A percentile compares a stretch with the other conserved stretches of the same genome.
Conservation (phyloP, 1,140 invertebrate species). For the Lasioglossum baleicum region DNA sequence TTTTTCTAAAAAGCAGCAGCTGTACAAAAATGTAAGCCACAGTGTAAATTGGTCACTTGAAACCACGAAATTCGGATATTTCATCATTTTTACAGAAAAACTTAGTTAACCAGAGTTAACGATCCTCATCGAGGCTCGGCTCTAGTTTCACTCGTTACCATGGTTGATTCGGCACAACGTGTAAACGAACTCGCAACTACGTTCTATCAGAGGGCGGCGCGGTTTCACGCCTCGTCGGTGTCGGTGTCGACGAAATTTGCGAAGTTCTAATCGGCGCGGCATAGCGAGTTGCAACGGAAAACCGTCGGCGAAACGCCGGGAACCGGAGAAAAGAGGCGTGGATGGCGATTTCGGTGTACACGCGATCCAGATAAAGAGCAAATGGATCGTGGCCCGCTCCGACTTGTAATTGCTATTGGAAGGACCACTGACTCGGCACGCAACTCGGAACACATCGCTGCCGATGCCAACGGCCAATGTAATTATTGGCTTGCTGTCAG, state of each 20-base stretch:
- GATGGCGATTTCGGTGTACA: slow-evolving; percentile 37
- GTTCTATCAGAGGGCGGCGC: too few species aligned
- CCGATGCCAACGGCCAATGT: slow-evolving; percentile 19
- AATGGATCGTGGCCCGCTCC: slow-evolving; percentile 33
- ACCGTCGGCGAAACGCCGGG: slow-evolving; percentile 19
- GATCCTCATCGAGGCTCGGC: too few species aligned
- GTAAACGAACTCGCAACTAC: too few species aligned
- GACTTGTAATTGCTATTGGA: slow-evolving; percentile 48
- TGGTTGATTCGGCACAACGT: too few species aligned
- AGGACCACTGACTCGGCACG: slow-evolving; percentile 42
- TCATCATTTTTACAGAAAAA: too few species aligned
- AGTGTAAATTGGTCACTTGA: too few species aligned
- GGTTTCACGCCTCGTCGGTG: too few species aligned
- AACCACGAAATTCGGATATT: too few species aligned
- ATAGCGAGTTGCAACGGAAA: background rate
- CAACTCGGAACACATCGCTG: slow-evolving; percentile 11
- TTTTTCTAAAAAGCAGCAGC: too few species aligned
- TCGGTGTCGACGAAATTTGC: background rate
- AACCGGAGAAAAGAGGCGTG: slow-evolving; percentile 17
- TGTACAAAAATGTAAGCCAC: too few species aligned
- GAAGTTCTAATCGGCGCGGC: background rate
- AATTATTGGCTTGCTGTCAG: slow-evolving; percentile 61
- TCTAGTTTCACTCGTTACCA: too few species aligned
- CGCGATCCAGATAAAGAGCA: slow-evolving; percentile 43
- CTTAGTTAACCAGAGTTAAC: too few species aligned